Evolutionary conservation across 2,888 invertebrate species (phyloP).

Genomic region (Melitaea athalia): DNA sequence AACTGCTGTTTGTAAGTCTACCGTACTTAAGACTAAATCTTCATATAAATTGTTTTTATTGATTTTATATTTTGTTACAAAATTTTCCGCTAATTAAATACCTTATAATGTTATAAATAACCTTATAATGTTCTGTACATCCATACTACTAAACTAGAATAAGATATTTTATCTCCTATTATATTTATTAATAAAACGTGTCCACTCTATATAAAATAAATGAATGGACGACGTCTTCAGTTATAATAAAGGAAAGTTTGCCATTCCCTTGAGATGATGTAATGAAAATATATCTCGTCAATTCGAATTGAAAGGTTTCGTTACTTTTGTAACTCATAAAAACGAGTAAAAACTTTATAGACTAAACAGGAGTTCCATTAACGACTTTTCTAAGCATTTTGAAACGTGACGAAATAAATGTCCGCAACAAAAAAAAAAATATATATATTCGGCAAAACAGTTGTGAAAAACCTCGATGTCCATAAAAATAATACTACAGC

Average conservation of each 20-base stretch:
- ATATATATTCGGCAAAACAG: conserved; percentile 26
- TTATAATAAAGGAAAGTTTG: conserved; percentile 7
- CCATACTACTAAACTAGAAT: neutral
- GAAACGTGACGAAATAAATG: conserved; percentile 30
- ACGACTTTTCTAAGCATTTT: conserved; percentile 18
- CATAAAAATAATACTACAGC: conserved; percentile 32
- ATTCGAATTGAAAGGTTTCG: conserved; percentile 15
- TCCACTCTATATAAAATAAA: neutral
- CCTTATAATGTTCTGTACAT: too few species aligned
- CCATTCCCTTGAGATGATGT: conserved; percentile 2
- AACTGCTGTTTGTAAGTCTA: conserved; percentile 45
- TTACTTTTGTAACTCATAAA: conserved; percentile 25
- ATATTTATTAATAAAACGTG: neutral
- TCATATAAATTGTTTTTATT: conserved; percentile 38
- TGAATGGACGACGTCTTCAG: neutral
- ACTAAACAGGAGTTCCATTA: conserved; percentile 25
- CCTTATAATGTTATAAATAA: too few species aligned
- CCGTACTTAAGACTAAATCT: conserved; percentile 39
- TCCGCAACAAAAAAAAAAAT: conserved; percentile 27
- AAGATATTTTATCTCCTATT: neutral
- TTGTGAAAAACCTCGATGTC: conserved; percentile 35
- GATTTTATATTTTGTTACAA: conserved; percentile 22
- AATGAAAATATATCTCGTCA: conserved; percentile 20
- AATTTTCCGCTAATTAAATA: neutral
- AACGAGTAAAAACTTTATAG: conserved; percentile 23